Percentiles rank a stretch among this genome's conserved stretches.
These are phyloP conservation scores for Xylocampa areola DNA, from an alignment of 2,888 invertebrate species.

Conservation along the genomic window DNA sequence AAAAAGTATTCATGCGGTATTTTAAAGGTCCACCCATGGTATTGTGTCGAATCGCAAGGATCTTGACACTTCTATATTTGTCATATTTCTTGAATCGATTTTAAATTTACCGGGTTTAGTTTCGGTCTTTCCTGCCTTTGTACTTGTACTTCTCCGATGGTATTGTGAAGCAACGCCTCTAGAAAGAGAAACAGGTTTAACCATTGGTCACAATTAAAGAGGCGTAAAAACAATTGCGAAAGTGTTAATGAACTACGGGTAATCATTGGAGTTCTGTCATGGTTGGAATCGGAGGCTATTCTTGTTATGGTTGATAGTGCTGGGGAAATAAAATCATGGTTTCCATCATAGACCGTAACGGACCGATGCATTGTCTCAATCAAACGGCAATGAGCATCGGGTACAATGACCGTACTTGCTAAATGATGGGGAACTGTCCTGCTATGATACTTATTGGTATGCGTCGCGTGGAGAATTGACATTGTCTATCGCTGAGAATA, in stretches of 20 bases:
- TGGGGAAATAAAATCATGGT: slow-evolving; percentile 75
- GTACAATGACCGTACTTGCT: slow-evolving; percentile 85
- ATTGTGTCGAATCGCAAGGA: slow-evolving; percentile 79
- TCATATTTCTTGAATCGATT: slow-evolving; percentile 73
- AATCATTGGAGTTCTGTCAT: slow-evolving; percentile 76
- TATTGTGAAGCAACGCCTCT: slow-evolving; percentile 61
- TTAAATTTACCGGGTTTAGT: slow-evolving; percentile 62
- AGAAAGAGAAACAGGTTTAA: slow-evolving; percentile 66
- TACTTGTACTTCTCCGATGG: slow-evolving; percentile 48
- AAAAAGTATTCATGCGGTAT: slow-evolving; percentile 90
- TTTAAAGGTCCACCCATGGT: slow-evolving; percentile 79
- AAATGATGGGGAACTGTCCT: slow-evolving; percentile 84
- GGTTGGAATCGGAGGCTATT: slow-evolving; percentile 74
- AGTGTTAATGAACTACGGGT: slow-evolving; percentile 79
- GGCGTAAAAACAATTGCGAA: slow-evolving; percentile 86
- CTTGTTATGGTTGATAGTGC: slow-evolving; percentile 77
- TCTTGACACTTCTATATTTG: slow-evolving; percentile 85
- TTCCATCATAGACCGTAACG: slow-evolving; percentile 75
- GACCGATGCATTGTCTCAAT: slow-evolving; percentile 83
- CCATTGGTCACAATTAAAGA: slow-evolving; percentile 78
- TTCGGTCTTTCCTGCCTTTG: slow-evolving; percentile 51
- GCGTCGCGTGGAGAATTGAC: slow-evolving; percentile 65
- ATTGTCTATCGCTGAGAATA: slow-evolving; percentile 64
- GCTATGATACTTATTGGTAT: slow-evolving; percentile 69
- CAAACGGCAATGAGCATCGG: slow-evolving; percentile 83